Base-by-base conservation (phyloP, 2,797 vertebrate species). In the Rhabdophis nuchalis region DNA sequence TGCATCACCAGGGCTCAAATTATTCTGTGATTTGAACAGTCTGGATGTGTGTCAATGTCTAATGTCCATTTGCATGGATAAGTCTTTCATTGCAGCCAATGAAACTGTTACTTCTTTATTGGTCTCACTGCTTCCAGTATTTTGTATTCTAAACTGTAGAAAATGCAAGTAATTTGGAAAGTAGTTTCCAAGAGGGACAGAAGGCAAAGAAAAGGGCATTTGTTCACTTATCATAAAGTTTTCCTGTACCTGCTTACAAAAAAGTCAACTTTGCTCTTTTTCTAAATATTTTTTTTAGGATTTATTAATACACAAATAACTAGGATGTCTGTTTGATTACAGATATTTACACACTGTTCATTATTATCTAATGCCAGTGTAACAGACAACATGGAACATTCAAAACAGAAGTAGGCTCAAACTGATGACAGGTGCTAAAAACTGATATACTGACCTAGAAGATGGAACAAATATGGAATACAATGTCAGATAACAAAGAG, bases 261-360 rank as follows among this genome's bases (percentile, higher is more conserved):
- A 96, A 96, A 91, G 94, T 91, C 91, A 96, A 95, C 92, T 94
- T 95, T 93, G 92, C 90, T 96, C 91, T 92, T 91, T 95, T 93
- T 97, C 94, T 92, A 91, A 94, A 95, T 95, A 97, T 96, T 92
- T 94, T 82, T 94, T 95, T 94, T 94, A 94, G 36, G 85, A 96
- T 85, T 95, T 96, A 95, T 90, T 97, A 95, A 86, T 95, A 95
- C 95, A 95, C 90, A 95, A 72, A 29, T 18, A 36, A 64, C 88
- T 93, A 93, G 93, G 93, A 95, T 95, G 93, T 93, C 96, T 93
- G 96, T 97, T 96, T 96, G 93, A 96, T 97, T 95, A 96, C 86
- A 97, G 92, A 95, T 95, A 92, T 96, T 96, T 95, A 96, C 91
- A 96, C 85, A 6, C 56, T 96, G 93, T 94, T 92, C 95, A 91